These are phyloP conservation scores for Alaudala cheleensis DNA, from an alignment of 2,113 vertebrate genomes.

Conservation along the genomic window DNA sequence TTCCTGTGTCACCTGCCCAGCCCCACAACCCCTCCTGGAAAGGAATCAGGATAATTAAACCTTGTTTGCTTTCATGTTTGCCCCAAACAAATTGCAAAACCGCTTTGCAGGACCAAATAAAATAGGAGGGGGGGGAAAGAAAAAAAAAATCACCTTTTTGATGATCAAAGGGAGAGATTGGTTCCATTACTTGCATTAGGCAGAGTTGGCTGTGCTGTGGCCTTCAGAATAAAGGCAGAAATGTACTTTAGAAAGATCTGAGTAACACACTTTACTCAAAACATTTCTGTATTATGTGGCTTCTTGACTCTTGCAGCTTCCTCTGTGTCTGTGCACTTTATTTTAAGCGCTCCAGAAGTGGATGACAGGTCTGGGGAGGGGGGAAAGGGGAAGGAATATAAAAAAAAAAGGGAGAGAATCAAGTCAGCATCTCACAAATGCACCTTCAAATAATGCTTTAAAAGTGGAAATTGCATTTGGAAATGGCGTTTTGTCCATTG, in stretches of 20 bases:
- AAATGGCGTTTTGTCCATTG: slow-evolving; percentile 71
- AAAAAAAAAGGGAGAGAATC: slow-evolving; percentile 52
- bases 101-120: neutral
- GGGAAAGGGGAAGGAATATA: neutral
- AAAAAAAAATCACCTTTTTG: slow-evolving; percentile 74
- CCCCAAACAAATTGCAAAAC: slow-evolving; percentile 72
- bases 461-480: slow-evolving; percentile 81
- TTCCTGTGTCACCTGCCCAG: rapidly evolving
- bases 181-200: slow-evolving; percentile 96
- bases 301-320: slow-evolving; percentile 89
- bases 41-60: slow-evolving; percentile 69
- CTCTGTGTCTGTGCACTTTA: slow-evolving; percentile 89
- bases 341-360: slow-evolving; percentile 91
- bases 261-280: slow-evolving; percentile 92
- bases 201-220: slow-evolving; percentile 84
- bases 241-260: slow-evolving; percentile 89
- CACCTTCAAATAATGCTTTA: slow-evolving; percentile 81
- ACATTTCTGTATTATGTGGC: slow-evolving; percentile 87
- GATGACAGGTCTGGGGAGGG: slow-evolving; percentile 81
- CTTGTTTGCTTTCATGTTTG: slow-evolving; percentile 73
- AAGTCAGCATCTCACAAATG: slow-evolving; percentile 79
- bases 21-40: neutral
- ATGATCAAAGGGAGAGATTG: slow-evolving; percentile 94
- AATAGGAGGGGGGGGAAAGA: neutral
- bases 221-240: slow-evolving; percentile 90